A percentile compares a stretch with the other conserved stretches of the same genome.
phyloP scores from a whole-genome alignment of 2,113 vertebrate species.

The Gnathonemus longibarbis region DNA sequence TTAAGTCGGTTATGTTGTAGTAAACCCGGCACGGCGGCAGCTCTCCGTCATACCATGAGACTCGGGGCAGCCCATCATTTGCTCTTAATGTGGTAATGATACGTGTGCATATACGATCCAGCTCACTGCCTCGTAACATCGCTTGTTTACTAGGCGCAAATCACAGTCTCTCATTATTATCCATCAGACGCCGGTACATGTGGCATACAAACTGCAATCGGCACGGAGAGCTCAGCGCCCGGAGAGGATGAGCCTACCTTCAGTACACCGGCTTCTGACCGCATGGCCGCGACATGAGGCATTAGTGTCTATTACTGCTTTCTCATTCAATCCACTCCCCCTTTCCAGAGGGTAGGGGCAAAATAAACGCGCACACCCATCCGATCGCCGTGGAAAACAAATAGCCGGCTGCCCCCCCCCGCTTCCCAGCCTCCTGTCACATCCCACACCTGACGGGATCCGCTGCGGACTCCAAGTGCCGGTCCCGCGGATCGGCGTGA shows the following conservation, averaged over 20 bases:
- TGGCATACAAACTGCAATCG: background rate
- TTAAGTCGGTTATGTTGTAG: background rate
- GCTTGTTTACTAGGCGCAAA: background rate
- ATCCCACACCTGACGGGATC: conserved; percentile 5
- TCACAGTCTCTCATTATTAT: background rate
- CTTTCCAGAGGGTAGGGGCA: conserved; percentile 11
- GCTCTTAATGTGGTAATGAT: background rate
- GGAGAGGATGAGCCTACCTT: background rate
- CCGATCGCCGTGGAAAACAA: conserved; percentile 22
- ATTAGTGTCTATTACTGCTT: conserved; percentile 57
- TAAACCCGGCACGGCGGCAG: background rate
- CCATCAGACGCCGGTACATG: background rate
- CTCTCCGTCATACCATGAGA: background rate
- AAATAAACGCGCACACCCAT: conserved; percentile 24
- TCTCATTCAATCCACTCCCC: conserved; percentile 51
- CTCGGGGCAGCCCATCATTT: background rate
- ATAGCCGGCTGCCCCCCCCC: conserved; percentile 1
- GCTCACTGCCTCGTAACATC: background rate
- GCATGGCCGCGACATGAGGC: conserved; percentile 43
- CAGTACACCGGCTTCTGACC: conserved; percentile 30
- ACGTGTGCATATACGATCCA: background rate
- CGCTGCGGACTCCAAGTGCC: background rate
- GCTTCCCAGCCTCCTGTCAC: conserved; percentile 14
- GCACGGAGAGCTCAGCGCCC: background rate
- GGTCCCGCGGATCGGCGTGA: background rate